Percentiles rank a stretch among this genome's conserved stretches.
phyloP scores from a whole-genome alignment of 2,797 vertebrate species.

The Varecia variegata region DNA sequence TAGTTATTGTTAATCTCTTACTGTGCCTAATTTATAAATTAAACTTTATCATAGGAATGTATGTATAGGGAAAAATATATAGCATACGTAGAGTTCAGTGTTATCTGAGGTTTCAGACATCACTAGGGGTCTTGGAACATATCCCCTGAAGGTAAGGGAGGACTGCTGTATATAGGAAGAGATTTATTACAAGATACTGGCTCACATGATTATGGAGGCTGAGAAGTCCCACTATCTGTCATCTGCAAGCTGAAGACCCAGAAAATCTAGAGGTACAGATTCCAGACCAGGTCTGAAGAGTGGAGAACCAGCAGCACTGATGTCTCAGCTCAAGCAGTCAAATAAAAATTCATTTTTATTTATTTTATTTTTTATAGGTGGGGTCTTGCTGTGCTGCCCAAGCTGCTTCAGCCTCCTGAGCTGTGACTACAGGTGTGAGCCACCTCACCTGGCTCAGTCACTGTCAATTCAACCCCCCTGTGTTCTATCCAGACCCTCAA shows the following conservation, averaged over 20 bases:
- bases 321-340: neutral
- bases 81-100: neutral
- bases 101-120: neutral
- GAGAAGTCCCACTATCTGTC: neutral
- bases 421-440: no score
- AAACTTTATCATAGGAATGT: neutral
- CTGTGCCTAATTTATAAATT: neutral
- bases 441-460: neutral
- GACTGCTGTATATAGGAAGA: neutral
- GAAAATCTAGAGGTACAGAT: neutral
- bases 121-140: neutral
- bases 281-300: neutral
- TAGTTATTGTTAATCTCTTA: neutral
- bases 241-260: no score
- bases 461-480: neutral
- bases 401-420: neutral
- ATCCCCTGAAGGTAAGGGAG: neutral
- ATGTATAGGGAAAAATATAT: neutral
- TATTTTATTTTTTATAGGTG: neutral
- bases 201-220: neutral
- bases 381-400: neutral
- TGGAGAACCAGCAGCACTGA: neutral
- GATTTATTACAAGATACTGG: neutral
- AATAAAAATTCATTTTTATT: neutral
- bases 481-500: neutral